phyloP scores from a whole-genome alignment of 1,140 invertebrate species.

The Heterodera carotae region DNA sequence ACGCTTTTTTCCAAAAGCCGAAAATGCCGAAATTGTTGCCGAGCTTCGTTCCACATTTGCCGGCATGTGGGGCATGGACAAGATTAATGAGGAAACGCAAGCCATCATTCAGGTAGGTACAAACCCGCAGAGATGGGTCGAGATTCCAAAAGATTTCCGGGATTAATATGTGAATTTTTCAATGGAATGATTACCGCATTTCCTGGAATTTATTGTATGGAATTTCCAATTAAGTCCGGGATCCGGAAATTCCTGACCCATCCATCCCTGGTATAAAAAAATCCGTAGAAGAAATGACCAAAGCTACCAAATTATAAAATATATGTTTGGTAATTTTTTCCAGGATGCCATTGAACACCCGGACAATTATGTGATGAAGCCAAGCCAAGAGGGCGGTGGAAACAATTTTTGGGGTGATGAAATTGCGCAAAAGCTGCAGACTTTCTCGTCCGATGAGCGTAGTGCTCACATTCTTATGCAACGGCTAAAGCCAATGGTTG shows the following conservation, averaged over 20 bases:
- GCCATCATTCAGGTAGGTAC: slow-evolving; percentile 49
- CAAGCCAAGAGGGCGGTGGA: slow-evolving; percentile 80
- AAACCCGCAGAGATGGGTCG: too few relatives aligned
- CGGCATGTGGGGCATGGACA: slow-evolving; percentile 83
- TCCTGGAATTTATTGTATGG: too few relatives aligned
- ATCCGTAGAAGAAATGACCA: too few relatives aligned
- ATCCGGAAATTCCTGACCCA: too few relatives aligned
- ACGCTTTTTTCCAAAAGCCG: slow-evolving; percentile 69
- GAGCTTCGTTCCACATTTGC: slow-evolving; percentile 82
- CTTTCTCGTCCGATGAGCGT: slow-evolving; percentile 74
- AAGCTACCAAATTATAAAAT: too few relatives aligned
- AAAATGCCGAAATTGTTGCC: slow-evolving; percentile 56
- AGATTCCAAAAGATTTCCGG: too few relatives aligned
- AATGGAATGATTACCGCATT: too few relatives aligned
- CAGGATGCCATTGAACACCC: slow-evolving; percentile 80
- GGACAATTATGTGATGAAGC: slow-evolving; percentile 87
- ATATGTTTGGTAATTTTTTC: neutral
- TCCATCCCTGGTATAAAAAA: too few relatives aligned
- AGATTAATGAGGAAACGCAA: slow-evolving; percentile 43
- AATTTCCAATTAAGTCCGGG: too few relatives aligned
- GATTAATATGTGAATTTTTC: too few relatives aligned
- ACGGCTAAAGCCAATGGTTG: slow-evolving; percentile 45
- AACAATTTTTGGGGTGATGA: slow-evolving; percentile 89
- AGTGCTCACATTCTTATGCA: slow-evolving; percentile 93
- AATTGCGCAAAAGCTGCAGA: slow-evolving; percentile 72